Conservation (phyloP, 64 coral and sea anemone genomes). For the Hydrozoanthus tunicans region DNA sequence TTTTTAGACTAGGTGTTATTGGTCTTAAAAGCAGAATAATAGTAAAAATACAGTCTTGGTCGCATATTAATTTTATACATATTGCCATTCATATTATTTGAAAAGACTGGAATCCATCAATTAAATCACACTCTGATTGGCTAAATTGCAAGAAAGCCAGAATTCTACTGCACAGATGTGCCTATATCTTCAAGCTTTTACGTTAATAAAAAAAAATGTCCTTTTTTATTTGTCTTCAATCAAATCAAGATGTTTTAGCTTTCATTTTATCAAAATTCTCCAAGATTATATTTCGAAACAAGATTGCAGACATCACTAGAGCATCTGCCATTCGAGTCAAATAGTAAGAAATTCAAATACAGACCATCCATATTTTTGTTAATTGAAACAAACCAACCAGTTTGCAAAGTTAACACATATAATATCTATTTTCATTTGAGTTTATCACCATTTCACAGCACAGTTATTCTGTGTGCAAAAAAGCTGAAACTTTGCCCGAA, state of each 20-base stretch:
- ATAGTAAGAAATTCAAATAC: not conserved
- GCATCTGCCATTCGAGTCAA: not conserved
- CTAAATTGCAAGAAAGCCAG: not conserved
- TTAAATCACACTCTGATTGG: constrained; percentile 23
- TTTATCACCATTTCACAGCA: constrained; percentile 11
- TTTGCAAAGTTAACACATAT: not conserved
- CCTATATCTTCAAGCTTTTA: constrained; percentile 8
- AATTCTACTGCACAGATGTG: not conserved
- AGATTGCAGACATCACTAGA: constrained; percentile 9
- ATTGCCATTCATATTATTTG: not conserved
- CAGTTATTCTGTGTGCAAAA: constrained; percentile 11
- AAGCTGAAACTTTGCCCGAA: not conserved
- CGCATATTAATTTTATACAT: not conserved
- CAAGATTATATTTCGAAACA: constrained; percentile 12
- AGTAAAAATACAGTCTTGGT: constrained; percentile 16
- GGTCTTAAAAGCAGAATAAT: not conserved
- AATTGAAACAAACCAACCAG: not conserved
- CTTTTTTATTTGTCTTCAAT: constrained; percentile 8
- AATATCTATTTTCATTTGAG: not conserved
- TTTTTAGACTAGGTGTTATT: constrained; percentile 18
- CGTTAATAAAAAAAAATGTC: constrained; percentile 1
- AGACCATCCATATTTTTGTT: not conserved
- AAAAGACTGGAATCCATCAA: constrained; percentile 11
- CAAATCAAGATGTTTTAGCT: not conserved
- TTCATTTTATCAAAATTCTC: not conserved